Conservation (phyloP, 2,797 vertebrate species). For the Eulemur mongoz region DNA sequence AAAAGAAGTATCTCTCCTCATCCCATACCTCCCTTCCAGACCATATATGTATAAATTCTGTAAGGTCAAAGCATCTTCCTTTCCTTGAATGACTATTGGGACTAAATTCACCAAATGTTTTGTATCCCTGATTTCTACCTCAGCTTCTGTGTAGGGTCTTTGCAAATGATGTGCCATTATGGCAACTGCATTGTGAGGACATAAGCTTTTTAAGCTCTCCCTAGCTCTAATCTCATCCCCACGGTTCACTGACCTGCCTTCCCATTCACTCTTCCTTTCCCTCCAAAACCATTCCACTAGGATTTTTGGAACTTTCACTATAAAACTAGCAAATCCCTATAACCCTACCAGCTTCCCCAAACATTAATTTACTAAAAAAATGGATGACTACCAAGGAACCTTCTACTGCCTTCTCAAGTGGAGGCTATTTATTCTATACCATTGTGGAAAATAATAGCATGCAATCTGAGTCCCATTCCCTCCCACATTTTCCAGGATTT, state of each 20-base stretch:
- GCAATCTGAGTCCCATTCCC: background rate
- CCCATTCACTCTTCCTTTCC: background rate
- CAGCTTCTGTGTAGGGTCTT: background rate
- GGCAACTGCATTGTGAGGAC: no score
- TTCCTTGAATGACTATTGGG: background rate
- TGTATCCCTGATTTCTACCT: background rate
- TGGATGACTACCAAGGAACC: background rate
- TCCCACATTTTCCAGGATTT: background rate
- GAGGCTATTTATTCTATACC: background rate
- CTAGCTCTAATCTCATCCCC: background rate
- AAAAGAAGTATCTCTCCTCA: background rate
- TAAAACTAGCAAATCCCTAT: background rate
- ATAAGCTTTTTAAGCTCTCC: background rate
- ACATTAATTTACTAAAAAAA: background rate
- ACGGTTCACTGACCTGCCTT: background rate
- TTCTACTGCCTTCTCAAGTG: background rate
- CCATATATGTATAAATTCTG: background rate
- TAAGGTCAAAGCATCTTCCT: background rate
- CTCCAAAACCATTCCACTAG: background rate
- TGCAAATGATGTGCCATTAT: background rate
- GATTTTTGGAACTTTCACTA: background rate
- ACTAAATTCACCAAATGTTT: background rate
- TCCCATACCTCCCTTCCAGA: background rate
- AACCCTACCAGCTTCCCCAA: background rate
- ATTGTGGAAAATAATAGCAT: background rate